These are phyloP conservation scores for Drosophila cardini DNA, from an alignment of 1,140 invertebrate genomes.

Conservation along the genomic window DNA sequence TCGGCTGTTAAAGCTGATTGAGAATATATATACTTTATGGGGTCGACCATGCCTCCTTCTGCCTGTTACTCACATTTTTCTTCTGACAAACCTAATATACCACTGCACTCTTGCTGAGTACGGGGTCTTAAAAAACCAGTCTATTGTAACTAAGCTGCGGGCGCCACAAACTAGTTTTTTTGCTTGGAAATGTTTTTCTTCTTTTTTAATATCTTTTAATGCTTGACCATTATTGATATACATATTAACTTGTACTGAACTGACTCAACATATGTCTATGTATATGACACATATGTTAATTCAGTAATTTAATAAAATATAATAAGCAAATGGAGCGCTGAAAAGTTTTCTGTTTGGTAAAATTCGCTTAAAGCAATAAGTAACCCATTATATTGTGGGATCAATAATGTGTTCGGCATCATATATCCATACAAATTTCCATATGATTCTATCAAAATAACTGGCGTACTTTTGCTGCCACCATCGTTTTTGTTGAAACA, in stretches of 20 bases:
- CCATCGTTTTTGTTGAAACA: neutral
- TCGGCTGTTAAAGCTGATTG: no score
- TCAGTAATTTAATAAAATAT: neutral
- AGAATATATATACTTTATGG: no score
- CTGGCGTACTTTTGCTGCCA: neutral
- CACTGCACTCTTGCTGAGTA: no score
- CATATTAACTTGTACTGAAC: neutral
- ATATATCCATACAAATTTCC: no score
- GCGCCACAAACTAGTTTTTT: conserved; percentile 62
- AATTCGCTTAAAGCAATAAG: no score
- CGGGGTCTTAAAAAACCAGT: conserved; percentile 71
- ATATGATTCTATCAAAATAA: no score
- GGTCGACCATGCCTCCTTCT: no score
- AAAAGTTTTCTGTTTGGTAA: neutral
- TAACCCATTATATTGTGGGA: no score
- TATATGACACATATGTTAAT: neutral
- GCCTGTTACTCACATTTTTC: no score
- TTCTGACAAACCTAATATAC: no score
- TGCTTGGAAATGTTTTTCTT: conserved; percentile 28
- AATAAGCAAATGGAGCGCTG: neutral
- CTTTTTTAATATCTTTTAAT: conserved; percentile 16
- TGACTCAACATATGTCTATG: neutral
- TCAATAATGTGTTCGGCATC: neutral
- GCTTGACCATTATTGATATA: conserved; percentile 16
- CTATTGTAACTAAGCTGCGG: conserved; percentile 56